phyloP scores from a whole-genome alignment of 2,888 invertebrate species.

The Actias luna region DNA sequence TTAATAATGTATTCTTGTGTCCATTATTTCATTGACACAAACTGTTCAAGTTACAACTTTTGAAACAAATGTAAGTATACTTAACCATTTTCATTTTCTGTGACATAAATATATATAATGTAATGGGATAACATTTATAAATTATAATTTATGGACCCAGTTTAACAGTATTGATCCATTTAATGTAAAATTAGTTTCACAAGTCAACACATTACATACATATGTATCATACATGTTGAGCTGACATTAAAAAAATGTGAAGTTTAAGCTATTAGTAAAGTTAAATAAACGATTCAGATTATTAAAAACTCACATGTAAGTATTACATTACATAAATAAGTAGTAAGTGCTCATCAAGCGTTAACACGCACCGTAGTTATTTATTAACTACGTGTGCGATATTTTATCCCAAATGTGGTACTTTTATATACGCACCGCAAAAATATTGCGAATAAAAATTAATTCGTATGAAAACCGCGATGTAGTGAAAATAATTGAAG shows the following conservation, averaged over 20 bases:
- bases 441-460: not conserved
- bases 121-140: not conserved
- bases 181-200: not conserved
- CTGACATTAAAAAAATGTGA: no score
- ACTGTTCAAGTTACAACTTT: not conserved
- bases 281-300: not conserved
- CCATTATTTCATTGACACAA: not conserved
- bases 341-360: not conserved
- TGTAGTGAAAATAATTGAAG: not conserved
- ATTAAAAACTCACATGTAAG: no score
- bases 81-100: not conserved
- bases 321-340: not conserved
- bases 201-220: not conserved
- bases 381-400: not conserved
- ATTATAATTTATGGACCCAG: not conserved
- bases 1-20: no score
- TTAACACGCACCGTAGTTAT: not conserved
- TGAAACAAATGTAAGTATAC: constrained; percentile 2
- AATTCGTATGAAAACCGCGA: not conserved
- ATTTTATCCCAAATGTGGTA: not conserved
- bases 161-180: constrained; percentile 1
- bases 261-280: not conserved
- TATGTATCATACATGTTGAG: no score
- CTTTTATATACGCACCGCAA: not conserved
- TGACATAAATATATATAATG: constrained; percentile 1